Base-by-base conservation (phyloP, 1,140 invertebrate species). In the Pantala flavescens region DNA sequence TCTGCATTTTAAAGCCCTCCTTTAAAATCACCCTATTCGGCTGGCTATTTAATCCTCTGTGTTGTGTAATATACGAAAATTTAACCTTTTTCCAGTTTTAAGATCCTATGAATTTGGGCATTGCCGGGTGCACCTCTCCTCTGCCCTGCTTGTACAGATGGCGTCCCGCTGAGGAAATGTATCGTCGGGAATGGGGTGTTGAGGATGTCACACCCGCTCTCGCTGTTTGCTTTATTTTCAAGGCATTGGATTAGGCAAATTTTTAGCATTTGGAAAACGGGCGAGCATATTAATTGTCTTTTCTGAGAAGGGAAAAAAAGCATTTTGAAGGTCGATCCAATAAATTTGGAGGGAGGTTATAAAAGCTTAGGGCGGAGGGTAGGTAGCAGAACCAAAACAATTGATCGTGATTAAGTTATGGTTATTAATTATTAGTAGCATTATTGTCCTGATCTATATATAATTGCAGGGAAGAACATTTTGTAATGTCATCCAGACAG, bases 361-460 rank as follows among this genome's bases (percentile, higher is more conserved):
- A 63, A 16, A 16, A 63, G n/a, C n/a, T 3, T 63, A 21, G 49
- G 49, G 49, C 49, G 49, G 49, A 63, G 49, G 49, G 14, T 21
- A 63, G 49, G 49, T 63, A 19, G 49, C 49, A 63, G 49, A 63
- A 63, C 49, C 49, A 63, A 63, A 63, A 63, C 12, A 14, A 11
- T 11, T 63, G 12, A 63, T 63, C 49, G 49, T 63, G 49, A 63
- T 63, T 63, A 63, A 63, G 49, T 63, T 63, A 63, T 63, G n/a
- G n/a, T 63, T 63, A 63, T 63, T 63, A 21, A 63, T 63, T 63
- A 63, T 63, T 63, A 63, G 49, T 63, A 63, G 49, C 49, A 63
- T 63, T 63, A 63, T 63, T 63, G 49, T 63, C 49, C 49, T 63
- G 49, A 63, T 63, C 49, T 63, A 63, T 49, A n/a, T n/a, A 49